These are phyloP conservation scores for Aphaenogaster rudis DNA, from an alignment of 1,140 invertebrate genomes.

Conservation along the genomic window DNA sequence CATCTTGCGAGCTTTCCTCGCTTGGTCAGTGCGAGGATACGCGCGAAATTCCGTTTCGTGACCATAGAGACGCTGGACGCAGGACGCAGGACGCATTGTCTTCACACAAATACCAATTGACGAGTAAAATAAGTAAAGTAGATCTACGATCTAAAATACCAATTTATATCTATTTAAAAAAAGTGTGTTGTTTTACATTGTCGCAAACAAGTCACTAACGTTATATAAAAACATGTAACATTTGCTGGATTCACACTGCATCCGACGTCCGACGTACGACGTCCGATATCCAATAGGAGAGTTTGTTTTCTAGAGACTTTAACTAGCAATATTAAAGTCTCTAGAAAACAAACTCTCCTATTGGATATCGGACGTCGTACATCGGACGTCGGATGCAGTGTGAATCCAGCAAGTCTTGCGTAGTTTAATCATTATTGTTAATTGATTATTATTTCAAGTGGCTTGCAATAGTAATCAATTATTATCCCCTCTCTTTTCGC, in stretches of 20 bases:
- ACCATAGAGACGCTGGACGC: not conserved
- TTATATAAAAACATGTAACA: not conserved
- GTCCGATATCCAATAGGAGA: too few species aligned
- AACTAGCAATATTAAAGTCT: too few species aligned
- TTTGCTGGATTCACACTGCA: too few species aligned
- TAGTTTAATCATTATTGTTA: not conserved
- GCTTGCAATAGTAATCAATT: not conserved
- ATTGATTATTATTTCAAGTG: not conserved
- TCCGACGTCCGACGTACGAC: too few species aligned
- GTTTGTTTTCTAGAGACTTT: too few species aligned
- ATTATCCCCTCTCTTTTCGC: not conserved
- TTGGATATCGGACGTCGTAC: too few species aligned
- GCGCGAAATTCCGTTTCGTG: constrained; percentile 19
- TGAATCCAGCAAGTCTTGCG: not conserved
- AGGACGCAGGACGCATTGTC: too few species aligned
- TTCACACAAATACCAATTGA: not conserved
- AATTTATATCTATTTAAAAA: not conserved
- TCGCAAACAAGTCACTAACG: not conserved
- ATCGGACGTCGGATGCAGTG: too few species aligned
- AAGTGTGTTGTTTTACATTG: not conserved
- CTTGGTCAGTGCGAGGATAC: not conserved
- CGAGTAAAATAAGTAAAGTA: not conserved
- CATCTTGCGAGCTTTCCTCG: constrained; percentile 20
- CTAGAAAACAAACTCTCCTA: too few species aligned
- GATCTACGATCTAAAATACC: not conserved